Percentiles rank a stretch among this genome's conserved stretches.
These are phyloP conservation scores for Lytechinus variegatus DNA, from an alignment of 35 echinoderm and acorn worm genomes.

Conservation along the genomic window DNA sequence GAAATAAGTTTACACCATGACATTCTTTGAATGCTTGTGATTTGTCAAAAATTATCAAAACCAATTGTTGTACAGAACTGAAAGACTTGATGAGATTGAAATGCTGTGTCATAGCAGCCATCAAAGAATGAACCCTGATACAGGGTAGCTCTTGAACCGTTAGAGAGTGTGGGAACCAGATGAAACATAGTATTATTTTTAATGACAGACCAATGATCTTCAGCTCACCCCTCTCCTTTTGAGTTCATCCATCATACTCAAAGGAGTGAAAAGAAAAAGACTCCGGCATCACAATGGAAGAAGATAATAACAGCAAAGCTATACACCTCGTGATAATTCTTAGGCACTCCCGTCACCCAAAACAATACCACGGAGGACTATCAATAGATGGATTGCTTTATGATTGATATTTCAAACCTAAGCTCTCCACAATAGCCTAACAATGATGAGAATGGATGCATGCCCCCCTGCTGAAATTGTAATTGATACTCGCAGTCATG, in stretches of 20 bases:
- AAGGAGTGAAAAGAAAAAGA: neutral
- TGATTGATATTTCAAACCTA: constrained; percentile 5
- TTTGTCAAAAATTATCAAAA: neutral
- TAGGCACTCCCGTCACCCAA: neutral
- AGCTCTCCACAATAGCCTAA: neutral
- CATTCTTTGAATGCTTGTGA: neutral
- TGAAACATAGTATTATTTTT: neutral
- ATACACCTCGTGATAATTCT: neutral
- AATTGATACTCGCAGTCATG: neutral
- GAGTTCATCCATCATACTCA: constrained; percentile 2
- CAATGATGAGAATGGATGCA: neutral
- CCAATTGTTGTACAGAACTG: neutral
- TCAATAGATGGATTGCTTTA: neutral
- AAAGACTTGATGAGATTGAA: too few species aligned
- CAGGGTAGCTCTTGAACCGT: neutral
- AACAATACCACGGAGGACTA: neutral
- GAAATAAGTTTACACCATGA: too few species aligned
- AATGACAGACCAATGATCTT: neutral
- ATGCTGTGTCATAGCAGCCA: neutral
- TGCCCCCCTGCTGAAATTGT: neutral
- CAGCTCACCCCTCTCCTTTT: neutral
- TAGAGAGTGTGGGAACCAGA: neutral
- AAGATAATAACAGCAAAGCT: neutral
- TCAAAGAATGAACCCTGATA: neutral
- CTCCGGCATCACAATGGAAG: neutral